phyloP scores from a whole-genome alignment of 2,797 vertebrate species.

The Phataginus tetradactyla region DNA sequence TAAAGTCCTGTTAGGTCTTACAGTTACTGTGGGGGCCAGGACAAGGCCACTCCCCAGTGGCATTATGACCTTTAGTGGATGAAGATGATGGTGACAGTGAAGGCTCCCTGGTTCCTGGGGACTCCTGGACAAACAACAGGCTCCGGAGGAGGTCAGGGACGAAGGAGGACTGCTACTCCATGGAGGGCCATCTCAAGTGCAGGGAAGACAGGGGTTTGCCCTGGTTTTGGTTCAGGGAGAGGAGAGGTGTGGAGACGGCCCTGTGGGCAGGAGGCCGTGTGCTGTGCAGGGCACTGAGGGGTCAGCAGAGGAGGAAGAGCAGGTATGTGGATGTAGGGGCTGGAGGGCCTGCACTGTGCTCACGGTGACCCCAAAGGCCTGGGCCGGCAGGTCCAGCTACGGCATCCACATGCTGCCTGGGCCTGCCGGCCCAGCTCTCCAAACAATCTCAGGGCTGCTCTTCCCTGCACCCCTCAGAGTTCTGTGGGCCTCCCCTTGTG shows the following conservation, averaged over 20 bases:
- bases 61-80: not conserved
- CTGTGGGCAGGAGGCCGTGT: not conserved
- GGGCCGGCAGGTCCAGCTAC: not conserved
- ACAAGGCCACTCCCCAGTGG: not conserved
- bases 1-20: not conserved
- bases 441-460: not conserved
- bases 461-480: not conserved
- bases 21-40: not conserved
- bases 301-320: not conserved
- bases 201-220: not conserved
- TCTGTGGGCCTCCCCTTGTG: too few relatives aligned
- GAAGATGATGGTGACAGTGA: not conserved
- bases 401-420: not conserved
- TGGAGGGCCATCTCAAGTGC: not conserved
- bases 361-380: too few relatives aligned
- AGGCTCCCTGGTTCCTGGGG: not conserved
- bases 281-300: not conserved
- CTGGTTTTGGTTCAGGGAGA: not conserved
- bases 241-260: not conserved
- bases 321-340: too few relatives aligned
- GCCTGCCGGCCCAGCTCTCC: not conserved
- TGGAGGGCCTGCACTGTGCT: not conserved
- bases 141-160: not conserved
- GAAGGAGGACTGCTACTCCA: not conserved
- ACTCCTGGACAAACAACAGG: not conserved